Evolutionary conservation across 2,888 invertebrate species (phyloP), one percentile per base, ranked within the genome.

Genomic region (Drosophila leonis): DNA sequence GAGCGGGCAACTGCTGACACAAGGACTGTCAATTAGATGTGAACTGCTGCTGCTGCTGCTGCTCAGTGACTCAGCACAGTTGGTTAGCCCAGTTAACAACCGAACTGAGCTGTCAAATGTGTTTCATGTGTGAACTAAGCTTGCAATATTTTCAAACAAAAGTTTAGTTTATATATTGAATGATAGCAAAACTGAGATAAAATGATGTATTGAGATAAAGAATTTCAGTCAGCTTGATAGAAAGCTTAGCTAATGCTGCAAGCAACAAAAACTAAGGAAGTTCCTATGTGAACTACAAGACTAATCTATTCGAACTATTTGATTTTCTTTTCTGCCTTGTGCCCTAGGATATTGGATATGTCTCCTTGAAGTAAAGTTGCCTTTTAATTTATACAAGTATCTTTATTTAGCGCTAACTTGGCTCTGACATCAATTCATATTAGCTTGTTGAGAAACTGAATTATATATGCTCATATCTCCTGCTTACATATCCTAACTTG

Each of bases 11-110:
- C 9, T 27, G 51, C 46, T 54, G 64, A 64, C 65, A 39, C 62
- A 27, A 64, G 78, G 48, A 55, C 48, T 71, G 78, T 71, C 77
- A 78, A 78, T 78, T 74, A 67, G 61, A 48, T 66, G 62, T 18
- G n/a, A 67, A 63, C 15, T 52, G 29, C 29, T 56, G 15, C 39
- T 65, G 62, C 27, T 33, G 18, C n/a, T 44, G 42, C 18, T 64
- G 51, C 24, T 56, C 74, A 60, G 56, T 74, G 74, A 74, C 56
- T 74, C 63, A 56, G 60, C 75, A 46, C 44, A 61, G 51, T 57
- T 44, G 33, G 51, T 59, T 63, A 74, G 57, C 75, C 55, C 74
- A 56, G 41, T 62, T 29, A 72, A 74, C 56, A 57, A 54, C 31
- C 35, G 42, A 65, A 39, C 48, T 64, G 24, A 65, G 48, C 52